Conservation (phyloP, 2,113 vertebrate genomes). For the Sminthopsis crassicaudata region DNA sequence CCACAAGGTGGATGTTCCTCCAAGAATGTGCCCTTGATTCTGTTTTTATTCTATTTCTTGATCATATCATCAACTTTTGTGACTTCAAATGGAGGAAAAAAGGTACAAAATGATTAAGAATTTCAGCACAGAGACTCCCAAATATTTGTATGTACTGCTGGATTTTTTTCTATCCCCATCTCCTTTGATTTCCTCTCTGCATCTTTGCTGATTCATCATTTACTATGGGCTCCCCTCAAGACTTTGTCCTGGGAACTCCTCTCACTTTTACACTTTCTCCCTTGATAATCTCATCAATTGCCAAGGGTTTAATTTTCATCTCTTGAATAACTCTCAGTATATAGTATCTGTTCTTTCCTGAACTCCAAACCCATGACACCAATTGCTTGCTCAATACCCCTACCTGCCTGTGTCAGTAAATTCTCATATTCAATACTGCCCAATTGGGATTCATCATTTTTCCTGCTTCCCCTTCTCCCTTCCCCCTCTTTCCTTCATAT, state of each 20-base stretch:
- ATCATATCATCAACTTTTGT: neutral
- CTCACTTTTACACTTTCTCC: neutral
- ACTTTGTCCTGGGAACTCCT: neutral
- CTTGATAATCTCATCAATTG: neutral
- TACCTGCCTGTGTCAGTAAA: neutral
- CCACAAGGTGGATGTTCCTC: neutral
- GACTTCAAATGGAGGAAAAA: neutral
- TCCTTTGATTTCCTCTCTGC: neutral
- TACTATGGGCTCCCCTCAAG: neutral
- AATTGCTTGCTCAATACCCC: neutral
- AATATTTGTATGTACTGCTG: neutral
- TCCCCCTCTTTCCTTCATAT: neutral
- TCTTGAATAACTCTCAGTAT: neutral
- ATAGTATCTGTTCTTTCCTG: neutral
- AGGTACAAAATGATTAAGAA: neutral
- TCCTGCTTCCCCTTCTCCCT: neutral
- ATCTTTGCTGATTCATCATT: neutral
- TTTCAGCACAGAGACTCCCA: neutral
- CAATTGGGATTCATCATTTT: neutral
- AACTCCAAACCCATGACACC: neutral
- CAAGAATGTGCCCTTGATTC: neutral
- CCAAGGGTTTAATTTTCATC: neutral
- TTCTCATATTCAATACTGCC: neutral
- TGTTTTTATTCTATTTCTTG: neutral
- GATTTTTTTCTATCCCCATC: neutral